Conservation (phyloP, 2,797 vertebrate species). For the Cossypha polioptera region DNA sequence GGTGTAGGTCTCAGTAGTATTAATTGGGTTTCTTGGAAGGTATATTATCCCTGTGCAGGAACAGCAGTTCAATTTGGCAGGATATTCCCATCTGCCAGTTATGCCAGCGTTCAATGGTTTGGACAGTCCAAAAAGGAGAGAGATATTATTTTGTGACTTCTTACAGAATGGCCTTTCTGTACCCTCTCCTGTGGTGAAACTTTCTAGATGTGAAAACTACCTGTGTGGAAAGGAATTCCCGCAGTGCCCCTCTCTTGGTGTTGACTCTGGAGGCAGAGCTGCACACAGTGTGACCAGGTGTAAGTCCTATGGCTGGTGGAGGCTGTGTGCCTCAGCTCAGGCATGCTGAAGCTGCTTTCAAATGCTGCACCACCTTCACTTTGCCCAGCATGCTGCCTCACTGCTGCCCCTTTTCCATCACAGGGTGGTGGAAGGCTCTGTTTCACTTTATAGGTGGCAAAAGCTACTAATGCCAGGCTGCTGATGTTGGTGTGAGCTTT, state of each 20-base stretch:
- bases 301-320: neutral
- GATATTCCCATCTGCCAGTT: neutral
- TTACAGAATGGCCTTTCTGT: neutral
- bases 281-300: accelerated
- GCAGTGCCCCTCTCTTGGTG: accelerated
- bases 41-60: neutral
- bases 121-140: neutral
- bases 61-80: neutral
- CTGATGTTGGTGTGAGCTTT: neutral
- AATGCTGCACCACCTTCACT: neutral
- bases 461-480: neutral
- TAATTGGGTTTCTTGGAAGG: neutral
- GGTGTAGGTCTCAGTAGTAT: neutral
- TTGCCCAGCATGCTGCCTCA: neutral
- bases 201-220: neutral
- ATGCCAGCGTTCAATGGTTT: neutral
- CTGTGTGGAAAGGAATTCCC: neutral
- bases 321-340: neutral
- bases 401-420: too few relatives aligned
- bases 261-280: neutral
- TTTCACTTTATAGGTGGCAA: neutral
- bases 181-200: neutral
- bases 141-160: neutral
- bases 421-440: neutral
- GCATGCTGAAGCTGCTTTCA: neutral